Percentiles rank a stretch among this genome's conserved stretches.
These are phyloP conservation scores for Semibalanus balanoides DNA, from an alignment of 1,140 invertebrate species.

Conservation along the genomic window DNA sequence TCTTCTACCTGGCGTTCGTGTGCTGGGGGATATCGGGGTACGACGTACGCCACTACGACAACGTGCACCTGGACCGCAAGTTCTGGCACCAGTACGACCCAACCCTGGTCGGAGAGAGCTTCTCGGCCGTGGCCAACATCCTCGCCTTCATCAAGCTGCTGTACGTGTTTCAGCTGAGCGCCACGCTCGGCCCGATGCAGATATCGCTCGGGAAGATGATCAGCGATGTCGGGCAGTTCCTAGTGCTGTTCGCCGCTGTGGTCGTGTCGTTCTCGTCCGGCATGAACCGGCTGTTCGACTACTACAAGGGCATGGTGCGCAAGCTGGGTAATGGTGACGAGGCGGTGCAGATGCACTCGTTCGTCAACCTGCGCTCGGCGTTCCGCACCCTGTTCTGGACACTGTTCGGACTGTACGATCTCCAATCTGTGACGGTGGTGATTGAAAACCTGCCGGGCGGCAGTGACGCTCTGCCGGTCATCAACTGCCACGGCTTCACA, in stretches of 20 bases:
- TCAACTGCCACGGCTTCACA: slow-evolving; percentile 42
- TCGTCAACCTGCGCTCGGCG: slow-evolving; percentile 30
- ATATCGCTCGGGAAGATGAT: slow-evolving; percentile 71
- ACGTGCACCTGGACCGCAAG: not conserved
- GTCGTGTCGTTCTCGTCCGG: not conserved
- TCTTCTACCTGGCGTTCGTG: not conserved
- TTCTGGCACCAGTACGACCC: no score
- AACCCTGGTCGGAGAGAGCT: slow-evolving; percentile 81
- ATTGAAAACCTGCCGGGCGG: slow-evolving; percentile 38
- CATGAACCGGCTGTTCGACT: slow-evolving; percentile 4
- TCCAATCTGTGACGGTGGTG: slow-evolving; percentile 47
- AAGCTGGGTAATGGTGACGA: not conserved
- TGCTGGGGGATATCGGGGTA: not conserved
- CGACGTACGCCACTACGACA: not conserved
- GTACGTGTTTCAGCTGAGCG: slow-evolving; percentile 80
- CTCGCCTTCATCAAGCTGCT: slow-evolving; percentile 75
- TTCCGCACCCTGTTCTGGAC: slow-evolving; percentile 60
- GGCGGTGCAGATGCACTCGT: not conserved
- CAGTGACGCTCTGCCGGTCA: slow-evolving; percentile 31
- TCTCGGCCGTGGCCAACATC: slow-evolving; percentile 90
- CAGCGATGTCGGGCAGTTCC: slow-evolving; percentile 71
- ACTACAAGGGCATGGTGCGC: slow-evolving; percentile 3
- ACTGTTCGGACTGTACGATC: slow-evolving; percentile 51
- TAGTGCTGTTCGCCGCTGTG: slow-evolving; percentile 54
- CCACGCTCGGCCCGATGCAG: slow-evolving; percentile 71